A percentile compares a stretch with the other conserved stretches of the same genome.
phyloP scores from a whole-genome alignment of 2,888 invertebrate genomes.

The Phania funesta region DNA sequence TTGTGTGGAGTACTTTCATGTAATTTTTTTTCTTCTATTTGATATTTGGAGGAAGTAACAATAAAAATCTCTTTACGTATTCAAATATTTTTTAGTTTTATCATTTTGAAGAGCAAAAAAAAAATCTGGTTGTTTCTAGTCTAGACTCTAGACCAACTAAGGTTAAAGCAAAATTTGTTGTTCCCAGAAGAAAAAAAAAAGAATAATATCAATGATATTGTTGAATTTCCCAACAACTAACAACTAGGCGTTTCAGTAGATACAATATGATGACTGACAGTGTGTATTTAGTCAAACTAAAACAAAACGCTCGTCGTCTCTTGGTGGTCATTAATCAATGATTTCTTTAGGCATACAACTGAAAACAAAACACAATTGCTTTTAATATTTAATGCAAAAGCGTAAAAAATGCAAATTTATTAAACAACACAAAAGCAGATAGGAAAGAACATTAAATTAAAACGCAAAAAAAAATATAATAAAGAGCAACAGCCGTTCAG shows the following conservation, averaged over 20 bases:
- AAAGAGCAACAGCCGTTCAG: neutral
- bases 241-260: conserved; percentile 16
- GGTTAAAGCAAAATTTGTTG: neutral
- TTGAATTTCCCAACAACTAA: conserved; percentile 7
- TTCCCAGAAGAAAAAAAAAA: neutral
- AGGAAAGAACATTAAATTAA: conserved; percentile 38
- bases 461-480: neutral
- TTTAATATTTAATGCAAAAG: conserved; percentile 49
- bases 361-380: neutral
- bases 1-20: conserved; percentile 14
- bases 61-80: neutral
- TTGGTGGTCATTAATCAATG: conserved; percentile 48
- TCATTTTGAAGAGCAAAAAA: neutral
- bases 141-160: conserved; percentile 31
- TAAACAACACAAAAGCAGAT: neutral
- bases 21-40: neutral
- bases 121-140: neutral
- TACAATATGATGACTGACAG: neutral
- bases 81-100: neutral
- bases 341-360: conserved; percentile 17
- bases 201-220: conserved; percentile 3
- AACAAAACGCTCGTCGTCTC: conserved; percentile 25
- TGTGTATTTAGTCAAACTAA: conserved; percentile 21
- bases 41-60: neutral
- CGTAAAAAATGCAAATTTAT: conserved; percentile 57